Conservation (phyloP, 2,113 vertebrate species). For the Hucho hucho region DNA sequence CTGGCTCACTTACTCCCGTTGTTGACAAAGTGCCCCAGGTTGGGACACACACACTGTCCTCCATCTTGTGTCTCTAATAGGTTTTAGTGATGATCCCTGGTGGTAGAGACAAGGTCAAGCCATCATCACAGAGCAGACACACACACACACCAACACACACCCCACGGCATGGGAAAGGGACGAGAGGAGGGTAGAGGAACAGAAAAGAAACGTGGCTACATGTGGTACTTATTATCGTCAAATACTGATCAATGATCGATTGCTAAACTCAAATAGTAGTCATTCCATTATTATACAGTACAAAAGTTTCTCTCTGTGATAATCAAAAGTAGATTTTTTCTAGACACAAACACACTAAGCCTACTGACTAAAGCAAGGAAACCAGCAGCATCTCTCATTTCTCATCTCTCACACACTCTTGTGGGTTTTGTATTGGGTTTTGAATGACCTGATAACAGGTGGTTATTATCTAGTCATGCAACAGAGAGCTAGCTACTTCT, state of each 20-base stretch:
- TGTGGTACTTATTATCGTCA: conserved; percentile 71
- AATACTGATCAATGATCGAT: conserved; percentile 59
- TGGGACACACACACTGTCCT: not conserved
- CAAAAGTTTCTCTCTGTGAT: conserved; percentile 60
- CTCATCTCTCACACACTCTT: conserved; percentile 24
- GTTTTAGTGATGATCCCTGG: conserved; percentile 97
- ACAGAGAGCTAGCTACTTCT: conserved; percentile 38
- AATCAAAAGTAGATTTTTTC: conserved; percentile 49
- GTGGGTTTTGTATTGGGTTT: conserved; percentile 11
- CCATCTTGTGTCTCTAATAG: conserved; percentile 76
- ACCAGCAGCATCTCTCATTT: conserved; percentile 67
- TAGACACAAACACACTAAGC: conserved; percentile 8
- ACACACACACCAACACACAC: conserved; percentile 38
- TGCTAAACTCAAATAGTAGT: conserved; percentile 46
- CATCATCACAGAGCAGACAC: conserved; percentile 62
- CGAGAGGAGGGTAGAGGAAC: conserved; percentile 1
- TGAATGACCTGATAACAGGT: conserved; percentile 37
- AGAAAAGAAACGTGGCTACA: conserved; percentile 64
- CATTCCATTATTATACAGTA: conserved; percentile 59
- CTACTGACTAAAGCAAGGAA: conserved; percentile 53
- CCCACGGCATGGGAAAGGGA: conserved; percentile 40
- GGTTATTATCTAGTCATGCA: conserved; percentile 61
- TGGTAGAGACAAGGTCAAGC: conserved; percentile 90
- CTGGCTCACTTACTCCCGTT: conserved; percentile 23
- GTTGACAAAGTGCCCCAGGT: not conserved